Evolutionary conservation across 2,888 invertebrate species (phyloP).

Genomic region (Stenotaenia linearis): DNA sequence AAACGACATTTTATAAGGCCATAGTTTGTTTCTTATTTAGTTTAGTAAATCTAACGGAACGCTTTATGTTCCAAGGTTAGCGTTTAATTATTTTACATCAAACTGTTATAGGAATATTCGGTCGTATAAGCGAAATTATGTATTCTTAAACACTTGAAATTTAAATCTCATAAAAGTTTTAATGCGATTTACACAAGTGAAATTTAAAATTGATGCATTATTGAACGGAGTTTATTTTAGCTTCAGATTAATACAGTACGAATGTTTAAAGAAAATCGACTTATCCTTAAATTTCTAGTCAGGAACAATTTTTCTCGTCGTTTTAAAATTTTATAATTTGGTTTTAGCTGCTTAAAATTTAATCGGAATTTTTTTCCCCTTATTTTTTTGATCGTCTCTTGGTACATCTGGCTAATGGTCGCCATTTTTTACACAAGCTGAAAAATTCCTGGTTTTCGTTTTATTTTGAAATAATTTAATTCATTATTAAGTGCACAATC

Average conservation of each 20-base stretch:
- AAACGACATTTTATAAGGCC: not conserved
- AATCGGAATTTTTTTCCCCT: not conserved
- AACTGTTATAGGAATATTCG: not conserved
- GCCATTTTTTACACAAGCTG: not conserved
- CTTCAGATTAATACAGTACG: not conserved
- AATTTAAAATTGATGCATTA: not conserved
- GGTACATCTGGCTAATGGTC: not conserved
- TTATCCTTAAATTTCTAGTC: not conserved
- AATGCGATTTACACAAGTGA: not conserved
- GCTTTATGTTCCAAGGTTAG: not conserved
- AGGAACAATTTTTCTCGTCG: not conserved
- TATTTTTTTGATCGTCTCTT: not conserved
- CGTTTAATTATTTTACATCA: not conserved
- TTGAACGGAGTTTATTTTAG: not conserved
- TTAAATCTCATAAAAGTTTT: not conserved
- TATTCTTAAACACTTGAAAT: not conserved
- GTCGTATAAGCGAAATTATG: not conserved
- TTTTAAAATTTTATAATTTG: not conserved
- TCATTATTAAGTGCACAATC: too few species aligned
- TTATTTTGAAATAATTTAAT: too few species aligned
- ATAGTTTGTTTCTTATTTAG: not conserved
- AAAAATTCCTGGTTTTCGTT: not conserved
- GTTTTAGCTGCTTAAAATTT: not conserved
- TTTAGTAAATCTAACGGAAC: not conserved
- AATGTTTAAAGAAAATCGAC: not conserved